phyloP scores from a whole-genome alignment of 2,797 vertebrate species.

The Chelonia mydas region DNA sequence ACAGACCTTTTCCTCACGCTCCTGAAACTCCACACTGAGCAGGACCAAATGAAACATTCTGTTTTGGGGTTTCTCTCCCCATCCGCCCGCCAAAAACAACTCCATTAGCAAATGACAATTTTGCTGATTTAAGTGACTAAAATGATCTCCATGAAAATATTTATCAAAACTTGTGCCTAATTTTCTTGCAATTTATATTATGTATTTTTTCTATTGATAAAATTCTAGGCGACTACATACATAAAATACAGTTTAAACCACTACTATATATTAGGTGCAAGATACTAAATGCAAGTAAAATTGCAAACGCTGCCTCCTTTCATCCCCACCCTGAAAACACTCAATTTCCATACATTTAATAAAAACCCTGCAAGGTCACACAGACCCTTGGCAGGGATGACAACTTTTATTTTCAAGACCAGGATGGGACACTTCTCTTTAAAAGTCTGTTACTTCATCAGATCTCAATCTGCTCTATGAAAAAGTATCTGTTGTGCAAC shows the following conservation, averaged over 20 bases:
- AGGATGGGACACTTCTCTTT: constrained; percentile 23
- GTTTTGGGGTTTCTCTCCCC: constrained; percentile 67
- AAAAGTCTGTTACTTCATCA: constrained; percentile 16
- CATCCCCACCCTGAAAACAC: neutral
- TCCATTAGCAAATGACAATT: constrained; percentile 71
- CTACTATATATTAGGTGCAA: neutral
- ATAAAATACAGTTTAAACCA: constrained; percentile 16
- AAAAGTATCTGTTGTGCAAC: constrained; percentile 37
- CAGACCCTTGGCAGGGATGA: constrained; percentile 8
- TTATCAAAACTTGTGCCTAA: constrained; percentile 46
- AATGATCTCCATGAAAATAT: constrained; percentile 27
- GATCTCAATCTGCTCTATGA: constrained; percentile 22
- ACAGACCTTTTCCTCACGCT: constrained; percentile 73
- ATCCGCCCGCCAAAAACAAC: constrained; percentile 52
- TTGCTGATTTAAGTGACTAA: constrained; percentile 40
- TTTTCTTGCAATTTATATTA: neutral
- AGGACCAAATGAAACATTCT: constrained; percentile 59
- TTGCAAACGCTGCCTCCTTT: neutral
- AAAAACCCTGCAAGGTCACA: neutral
- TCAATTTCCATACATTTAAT: neutral
- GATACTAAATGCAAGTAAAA: neutral
- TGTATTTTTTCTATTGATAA: neutral
- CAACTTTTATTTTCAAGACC: constrained; percentile 50
- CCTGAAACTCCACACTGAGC: constrained; percentile 77
- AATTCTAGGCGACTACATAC: neutral